phyloP scores from a whole-genome alignment of 2,113 vertebrate species.

The Choloepus hoffmanni region DNA sequence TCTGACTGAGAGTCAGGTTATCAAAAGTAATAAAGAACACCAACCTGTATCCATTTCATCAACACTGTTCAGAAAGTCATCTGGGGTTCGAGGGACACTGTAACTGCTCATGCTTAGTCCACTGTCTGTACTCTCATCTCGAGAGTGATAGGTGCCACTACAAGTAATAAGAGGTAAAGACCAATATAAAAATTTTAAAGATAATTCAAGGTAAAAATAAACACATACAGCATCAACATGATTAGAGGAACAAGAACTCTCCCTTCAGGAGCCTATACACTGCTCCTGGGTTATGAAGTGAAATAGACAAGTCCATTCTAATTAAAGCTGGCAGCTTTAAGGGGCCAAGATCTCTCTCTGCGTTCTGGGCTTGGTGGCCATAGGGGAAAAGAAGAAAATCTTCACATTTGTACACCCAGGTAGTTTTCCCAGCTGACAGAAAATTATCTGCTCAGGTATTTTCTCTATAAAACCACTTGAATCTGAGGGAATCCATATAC shows the following conservation, averaged over 20 bases:
- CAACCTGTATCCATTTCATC: slow-evolving; percentile 99
- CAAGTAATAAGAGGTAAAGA: slow-evolving; percentile 32
- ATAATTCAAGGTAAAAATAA: neutral
- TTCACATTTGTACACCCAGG: neutral
- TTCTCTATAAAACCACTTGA: neutral
- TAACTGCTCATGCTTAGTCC: slow-evolving; percentile 99
- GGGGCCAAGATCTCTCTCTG: neutral
- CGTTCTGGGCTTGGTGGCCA: neutral
- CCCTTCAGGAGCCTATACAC: neutral
- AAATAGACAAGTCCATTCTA: neutral
- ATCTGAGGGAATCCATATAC: neutral
- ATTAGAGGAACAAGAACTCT: neutral
- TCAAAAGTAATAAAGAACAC: slow-evolving; percentile 22
- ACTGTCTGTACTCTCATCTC: slow-evolving; percentile 98
- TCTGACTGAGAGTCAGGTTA: neutral
- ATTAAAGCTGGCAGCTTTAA: neutral
- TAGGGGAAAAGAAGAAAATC: neutral
- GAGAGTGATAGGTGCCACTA: slow-evolving; percentile 99
- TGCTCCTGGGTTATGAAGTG: neutral
- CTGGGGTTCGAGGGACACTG: slow-evolving; percentile 97
- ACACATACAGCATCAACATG: neutral
- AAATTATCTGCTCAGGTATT: neutral
- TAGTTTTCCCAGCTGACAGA: neutral
- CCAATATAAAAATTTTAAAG: neutral
- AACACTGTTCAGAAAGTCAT: slow-evolving; percentile 99